Percentiles rank a stretch among this genome's conserved stretches.
phyloP scores from a whole-genome alignment of 2,113 vertebrate species.

The Aramus guarauna region DNA sequence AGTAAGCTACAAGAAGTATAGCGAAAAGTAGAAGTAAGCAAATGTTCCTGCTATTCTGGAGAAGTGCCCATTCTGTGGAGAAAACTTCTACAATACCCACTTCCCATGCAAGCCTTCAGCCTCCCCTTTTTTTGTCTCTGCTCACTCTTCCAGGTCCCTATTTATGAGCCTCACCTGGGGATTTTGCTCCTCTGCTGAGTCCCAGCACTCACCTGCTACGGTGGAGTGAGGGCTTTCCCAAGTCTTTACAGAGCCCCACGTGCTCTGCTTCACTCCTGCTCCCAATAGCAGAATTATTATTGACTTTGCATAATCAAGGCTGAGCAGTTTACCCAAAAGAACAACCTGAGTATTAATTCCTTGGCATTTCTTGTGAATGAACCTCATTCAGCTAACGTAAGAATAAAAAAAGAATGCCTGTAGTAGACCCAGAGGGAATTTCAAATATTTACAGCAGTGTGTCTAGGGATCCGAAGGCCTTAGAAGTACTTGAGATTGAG shows the following conservation, averaged over 20 bases:
- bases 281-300: background rate
- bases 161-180: background rate
- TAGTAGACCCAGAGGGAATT: background rate
- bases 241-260: background rate
- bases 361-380: background rate
- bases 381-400: background rate
- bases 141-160: background rate
- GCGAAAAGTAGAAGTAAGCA: background rate
- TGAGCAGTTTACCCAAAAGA: conserved; percentile 13
- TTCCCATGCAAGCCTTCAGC: background rate
- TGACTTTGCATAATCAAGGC: background rate
- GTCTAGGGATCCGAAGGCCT: background rate
- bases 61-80: background rate
- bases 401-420: conserved; percentile 11
- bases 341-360: background rate
- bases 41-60: background rate
- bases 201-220: background rate
- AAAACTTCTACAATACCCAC: background rate
- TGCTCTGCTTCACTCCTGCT: background rate
- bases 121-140: background rate
- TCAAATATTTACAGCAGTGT: conserved; percentile 33
- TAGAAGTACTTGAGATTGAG: conserved; percentile 22
- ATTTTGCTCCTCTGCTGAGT: background rate
- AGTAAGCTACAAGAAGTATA: background rate
- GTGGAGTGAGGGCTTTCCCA: background rate